phyloP scores from a whole-genome alignment of 2,113 vertebrate species.

The Toxotes chatareus region DNA sequence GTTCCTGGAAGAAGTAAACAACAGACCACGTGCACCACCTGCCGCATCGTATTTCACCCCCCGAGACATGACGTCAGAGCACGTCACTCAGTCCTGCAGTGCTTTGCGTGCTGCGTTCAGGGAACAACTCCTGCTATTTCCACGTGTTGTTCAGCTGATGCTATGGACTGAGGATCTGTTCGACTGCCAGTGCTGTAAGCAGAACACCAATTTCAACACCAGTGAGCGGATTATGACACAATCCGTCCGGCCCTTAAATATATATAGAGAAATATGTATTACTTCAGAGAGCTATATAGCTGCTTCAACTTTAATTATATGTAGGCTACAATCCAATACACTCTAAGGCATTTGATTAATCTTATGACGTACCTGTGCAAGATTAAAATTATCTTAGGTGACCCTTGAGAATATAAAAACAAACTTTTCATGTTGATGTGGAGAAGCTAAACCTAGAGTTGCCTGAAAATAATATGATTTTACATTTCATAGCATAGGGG shows the following conservation, averaged over 20 bases:
- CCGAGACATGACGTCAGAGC: constrained; percentile 45
- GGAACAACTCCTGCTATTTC: constrained; percentile 6
- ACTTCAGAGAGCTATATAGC: background rate
- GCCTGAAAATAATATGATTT: constrained; percentile 17
- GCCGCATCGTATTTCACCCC: constrained; percentile 65
- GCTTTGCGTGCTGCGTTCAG: constrained; percentile 7
- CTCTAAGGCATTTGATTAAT: background rate
- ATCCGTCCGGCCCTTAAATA: background rate
- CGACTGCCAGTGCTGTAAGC: no score
- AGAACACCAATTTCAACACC: no score
- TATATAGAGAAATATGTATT: background rate
- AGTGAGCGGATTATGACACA: no score
- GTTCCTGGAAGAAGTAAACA: constrained; percentile 83
- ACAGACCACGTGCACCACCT: constrained; percentile 78
- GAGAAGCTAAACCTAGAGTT: background rate
- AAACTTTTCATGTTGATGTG: background rate
- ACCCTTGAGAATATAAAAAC: background rate
- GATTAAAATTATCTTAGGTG: background rate
- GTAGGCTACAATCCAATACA: background rate
- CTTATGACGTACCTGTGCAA: background rate
- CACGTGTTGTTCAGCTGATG: constrained; percentile 8
- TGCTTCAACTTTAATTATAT: background rate
- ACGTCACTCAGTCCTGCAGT: constrained; percentile 29
- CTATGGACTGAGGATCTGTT: background rate
- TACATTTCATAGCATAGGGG: constrained; percentile 28